A percentile compares a stretch with the other conserved stretches of the same genome.
These are phyloP conservation scores for Xenus cinereus DNA, from an alignment of 2,113 vertebrate species.

Conservation along the genomic window DNA sequence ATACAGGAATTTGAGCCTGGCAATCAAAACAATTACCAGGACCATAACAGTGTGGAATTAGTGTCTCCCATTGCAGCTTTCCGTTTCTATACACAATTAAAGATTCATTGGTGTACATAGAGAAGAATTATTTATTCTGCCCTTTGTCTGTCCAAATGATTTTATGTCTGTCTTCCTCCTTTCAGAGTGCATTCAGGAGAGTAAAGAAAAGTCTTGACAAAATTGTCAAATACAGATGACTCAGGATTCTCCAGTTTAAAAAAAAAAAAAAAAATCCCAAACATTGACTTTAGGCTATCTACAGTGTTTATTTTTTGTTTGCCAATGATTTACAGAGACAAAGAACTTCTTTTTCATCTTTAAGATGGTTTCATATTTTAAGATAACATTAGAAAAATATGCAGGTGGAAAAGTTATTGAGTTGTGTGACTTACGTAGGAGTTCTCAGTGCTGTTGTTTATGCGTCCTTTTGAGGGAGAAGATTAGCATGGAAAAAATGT, in stretches of 20 bases:
- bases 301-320: neutral
- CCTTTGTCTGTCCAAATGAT: neutral
- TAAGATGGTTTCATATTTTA: neutral
- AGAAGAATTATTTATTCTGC: neutral
- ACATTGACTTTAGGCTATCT: neutral
- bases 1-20: neutral
- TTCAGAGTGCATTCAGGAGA: neutral
- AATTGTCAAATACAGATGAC: neutral
- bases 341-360: neutral
- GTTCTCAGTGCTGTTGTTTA: neutral
- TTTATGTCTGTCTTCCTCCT: neutral
- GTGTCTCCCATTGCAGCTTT: neutral
- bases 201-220: neutral
- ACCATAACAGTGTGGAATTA: neutral
- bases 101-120: neutral
- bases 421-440: conserved; percentile 28
- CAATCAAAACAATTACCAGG: neutral
- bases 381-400: neutral
- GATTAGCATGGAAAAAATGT: neutral
- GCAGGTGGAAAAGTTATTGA: neutral
- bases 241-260: neutral
- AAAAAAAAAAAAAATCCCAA: neutral
- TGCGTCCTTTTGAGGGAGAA: neutral
- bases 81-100: neutral
- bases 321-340: neutral